Percentiles rank a stretch among this genome's conserved stretches.
phyloP scores from a whole-genome alignment of 2,113 vertebrate genomes.

The Pluvialis apricaria region DNA sequence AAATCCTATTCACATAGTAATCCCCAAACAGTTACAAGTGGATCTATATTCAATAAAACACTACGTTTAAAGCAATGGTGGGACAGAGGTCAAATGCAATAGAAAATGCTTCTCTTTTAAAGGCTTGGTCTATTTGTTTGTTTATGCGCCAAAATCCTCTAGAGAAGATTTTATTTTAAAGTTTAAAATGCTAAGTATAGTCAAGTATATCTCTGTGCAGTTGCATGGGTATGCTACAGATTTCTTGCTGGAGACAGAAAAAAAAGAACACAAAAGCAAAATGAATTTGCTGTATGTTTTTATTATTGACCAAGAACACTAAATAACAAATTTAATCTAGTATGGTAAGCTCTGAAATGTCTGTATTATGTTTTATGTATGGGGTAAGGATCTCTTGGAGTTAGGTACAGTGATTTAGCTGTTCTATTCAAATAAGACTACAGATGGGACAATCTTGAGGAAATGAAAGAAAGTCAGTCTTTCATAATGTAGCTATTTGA shows the following conservation, averaged over 20 bases:
- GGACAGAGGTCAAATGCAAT: neutral
- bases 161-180: neutral
- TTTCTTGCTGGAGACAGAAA: neutral
- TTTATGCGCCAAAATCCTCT: neutral
- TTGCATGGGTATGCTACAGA: neutral
- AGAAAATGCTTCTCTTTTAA: neutral
- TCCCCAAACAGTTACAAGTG: neutral
- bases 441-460: neutral
- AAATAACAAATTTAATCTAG: neutral
- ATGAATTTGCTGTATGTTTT: neutral
- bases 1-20: neutral
- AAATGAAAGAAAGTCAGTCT: neutral
- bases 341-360: neutral
- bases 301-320: neutral
- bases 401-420: neutral
- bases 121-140: neutral
- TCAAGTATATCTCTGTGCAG: neutral
- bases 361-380: neutral
- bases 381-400: neutral
- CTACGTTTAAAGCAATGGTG: neutral
- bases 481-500: neutral
- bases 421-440: neutral
- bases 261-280: neutral
- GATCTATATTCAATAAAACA: slow-evolving; percentile 6
- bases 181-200: neutral